These are phyloP conservation scores for Drosophila emarginata DNA, from an alignment of 2,888 invertebrate species.

Conservation along the genomic window DNA sequence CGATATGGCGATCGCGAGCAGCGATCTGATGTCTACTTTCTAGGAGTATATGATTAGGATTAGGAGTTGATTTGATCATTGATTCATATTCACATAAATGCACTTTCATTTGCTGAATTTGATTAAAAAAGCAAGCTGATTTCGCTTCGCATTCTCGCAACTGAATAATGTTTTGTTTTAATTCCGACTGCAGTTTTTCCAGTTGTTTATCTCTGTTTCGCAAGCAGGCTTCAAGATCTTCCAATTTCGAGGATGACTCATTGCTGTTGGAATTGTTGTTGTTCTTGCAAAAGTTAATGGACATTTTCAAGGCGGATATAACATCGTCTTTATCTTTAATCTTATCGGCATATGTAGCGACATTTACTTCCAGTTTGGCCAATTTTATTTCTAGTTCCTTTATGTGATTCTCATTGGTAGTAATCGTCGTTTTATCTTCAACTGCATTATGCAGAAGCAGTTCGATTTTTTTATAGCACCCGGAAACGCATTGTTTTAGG, in stretches of 20 bases:
- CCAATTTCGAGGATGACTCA: neutral
- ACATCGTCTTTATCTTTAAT: constrained; percentile 3
- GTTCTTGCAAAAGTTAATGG: neutral
- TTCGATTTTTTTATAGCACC: neutral
- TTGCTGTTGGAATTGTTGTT: neutral
- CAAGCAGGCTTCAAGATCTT: neutral
- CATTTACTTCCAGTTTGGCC: constrained; percentile 2
- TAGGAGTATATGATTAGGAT: neutral
- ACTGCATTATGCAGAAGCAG: neutral
- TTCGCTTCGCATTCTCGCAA: neutral
- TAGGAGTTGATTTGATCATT: neutral
- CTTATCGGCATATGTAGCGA: constrained; percentile 6
- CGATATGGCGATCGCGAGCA: neutral
- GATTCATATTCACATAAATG: neutral
- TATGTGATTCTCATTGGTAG: neutral
- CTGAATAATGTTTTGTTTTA: neutral
- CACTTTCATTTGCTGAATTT: neutral
- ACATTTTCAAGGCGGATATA: constrained; percentile 1
- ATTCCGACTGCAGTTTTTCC: neutral
- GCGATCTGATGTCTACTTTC: neutral
- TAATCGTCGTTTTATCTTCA: neutral
- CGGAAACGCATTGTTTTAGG: neutral
- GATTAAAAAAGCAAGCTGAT: neutral
- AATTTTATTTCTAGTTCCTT: constrained; percentile 9
- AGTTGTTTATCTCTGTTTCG: neutral